Conservation (phyloP, 2,797 vertebrate species). For the Spinus olivaceus region DNA sequence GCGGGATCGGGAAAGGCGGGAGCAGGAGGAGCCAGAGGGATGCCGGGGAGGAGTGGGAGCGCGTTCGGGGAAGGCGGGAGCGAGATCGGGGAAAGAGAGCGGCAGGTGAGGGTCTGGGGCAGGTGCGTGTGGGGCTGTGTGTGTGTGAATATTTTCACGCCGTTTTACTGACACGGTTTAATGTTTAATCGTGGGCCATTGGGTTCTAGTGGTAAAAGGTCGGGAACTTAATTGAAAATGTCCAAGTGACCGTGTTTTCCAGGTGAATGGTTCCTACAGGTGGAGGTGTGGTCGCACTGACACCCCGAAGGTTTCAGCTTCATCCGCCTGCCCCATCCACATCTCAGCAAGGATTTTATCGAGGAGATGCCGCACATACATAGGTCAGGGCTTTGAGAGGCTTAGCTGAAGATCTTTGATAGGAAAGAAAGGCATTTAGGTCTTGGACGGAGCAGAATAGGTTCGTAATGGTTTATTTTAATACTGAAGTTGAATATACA, state of each 20-base stretch:
- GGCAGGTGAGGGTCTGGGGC: too few relatives aligned
- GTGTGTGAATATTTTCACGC: not conserved
- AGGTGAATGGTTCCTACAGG: not conserved
- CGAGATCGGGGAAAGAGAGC: not conserved
- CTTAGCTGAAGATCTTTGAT: not conserved
- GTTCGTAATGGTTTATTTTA: not conserved
- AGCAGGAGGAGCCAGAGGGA: too few relatives aligned
- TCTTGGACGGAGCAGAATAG: not conserved
- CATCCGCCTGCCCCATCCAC: accelerated
- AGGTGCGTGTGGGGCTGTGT: too few relatives aligned
- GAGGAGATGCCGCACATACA: not conserved
- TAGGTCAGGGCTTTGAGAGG: not conserved
- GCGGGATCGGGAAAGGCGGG: not conserved
- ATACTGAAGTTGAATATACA: not conserved
- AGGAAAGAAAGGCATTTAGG: not conserved
- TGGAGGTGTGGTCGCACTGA: accelerated
- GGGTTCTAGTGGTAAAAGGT: too few relatives aligned
- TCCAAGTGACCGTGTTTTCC: not conserved
- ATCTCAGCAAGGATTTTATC: not conserved
- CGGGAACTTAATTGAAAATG: not conserved
- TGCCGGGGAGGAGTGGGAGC: too few relatives aligned
- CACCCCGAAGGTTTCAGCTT: not conserved
- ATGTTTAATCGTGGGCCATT: accelerated
- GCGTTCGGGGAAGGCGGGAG: not conserved
- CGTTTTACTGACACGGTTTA: accelerated